Conservation (phyloP, 2,888 invertebrate genomes). For the Eupithecia vulgata region DNA sequence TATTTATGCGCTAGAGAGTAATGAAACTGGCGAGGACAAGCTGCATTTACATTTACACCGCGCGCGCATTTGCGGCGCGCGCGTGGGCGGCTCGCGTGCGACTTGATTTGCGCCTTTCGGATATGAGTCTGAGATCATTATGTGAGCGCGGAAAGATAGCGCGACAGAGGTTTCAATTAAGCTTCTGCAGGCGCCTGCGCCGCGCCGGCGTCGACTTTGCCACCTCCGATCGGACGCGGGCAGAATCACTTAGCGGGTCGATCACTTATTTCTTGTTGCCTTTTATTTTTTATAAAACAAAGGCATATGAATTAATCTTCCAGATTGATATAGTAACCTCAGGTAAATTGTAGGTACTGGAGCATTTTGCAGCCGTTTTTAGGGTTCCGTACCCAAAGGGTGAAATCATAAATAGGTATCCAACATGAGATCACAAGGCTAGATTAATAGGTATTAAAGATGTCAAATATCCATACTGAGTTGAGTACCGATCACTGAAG, state of each 20-base stretch:
- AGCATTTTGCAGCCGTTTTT: background rate
- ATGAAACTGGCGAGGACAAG: conserved; percentile 78
- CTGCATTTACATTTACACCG: conserved; percentile 83
- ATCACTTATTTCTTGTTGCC: conserved; percentile 1
- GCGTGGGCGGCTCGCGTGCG: conserved; percentile 42
- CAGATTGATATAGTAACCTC: background rate
- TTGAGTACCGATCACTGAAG: too few species aligned
- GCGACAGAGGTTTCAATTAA: conserved; percentile 44
- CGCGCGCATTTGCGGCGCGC: conserved; percentile 75
- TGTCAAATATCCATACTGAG: too few species aligned
- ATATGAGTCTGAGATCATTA: conserved; percentile 59
- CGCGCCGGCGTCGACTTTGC: conserved; percentile 10
- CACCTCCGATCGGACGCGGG: conserved; percentile 14
- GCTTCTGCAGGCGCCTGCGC: conserved; percentile 18
- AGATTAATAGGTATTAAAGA: too few species aligned
- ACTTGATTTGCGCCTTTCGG: conserved; percentile 56
- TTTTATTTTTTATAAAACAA: background rate
- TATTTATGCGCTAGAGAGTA: conserved; percentile 82
- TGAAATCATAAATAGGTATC: too few species aligned
- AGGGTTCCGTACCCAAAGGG: background rate
- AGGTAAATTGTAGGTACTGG: background rate
- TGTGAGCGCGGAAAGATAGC: conserved; percentile 43
- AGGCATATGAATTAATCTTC: background rate
- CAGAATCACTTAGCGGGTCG: conserved; percentile 17
- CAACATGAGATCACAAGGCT: too few species aligned